Percentiles rank a stretch among this genome's conserved stretches.
These are phyloP conservation scores for Python bivittatus DNA, from an alignment of 2,113 vertebrate species.

Conservation along the genomic window DNA sequence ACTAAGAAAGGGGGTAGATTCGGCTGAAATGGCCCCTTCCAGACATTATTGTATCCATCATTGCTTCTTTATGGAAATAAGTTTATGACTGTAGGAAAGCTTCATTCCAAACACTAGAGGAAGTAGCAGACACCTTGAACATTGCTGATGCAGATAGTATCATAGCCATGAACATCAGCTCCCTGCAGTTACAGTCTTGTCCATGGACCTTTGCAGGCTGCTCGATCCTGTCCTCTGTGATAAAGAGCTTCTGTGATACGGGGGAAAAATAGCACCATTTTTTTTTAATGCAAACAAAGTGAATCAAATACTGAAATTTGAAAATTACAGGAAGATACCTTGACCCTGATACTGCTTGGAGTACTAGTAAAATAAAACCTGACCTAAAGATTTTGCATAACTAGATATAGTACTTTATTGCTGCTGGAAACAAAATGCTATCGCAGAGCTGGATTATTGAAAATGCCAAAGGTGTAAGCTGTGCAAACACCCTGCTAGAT, in stretches of 20 bases:
- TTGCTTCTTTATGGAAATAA: neutral
- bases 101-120: neutral
- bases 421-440: conserved; percentile 18
- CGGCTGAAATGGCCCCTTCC: neutral
- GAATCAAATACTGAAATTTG: neutral
- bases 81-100: neutral
- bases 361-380: neutral
- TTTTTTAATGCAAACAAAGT: neutral
- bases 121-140: neutral
- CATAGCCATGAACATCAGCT: neutral
- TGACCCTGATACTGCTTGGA: neutral
- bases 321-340: neutral
- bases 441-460: conserved; percentile 4
- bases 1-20: neutral
- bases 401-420: neutral
- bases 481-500: conserved; percentile 16
- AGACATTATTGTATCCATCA: neutral
- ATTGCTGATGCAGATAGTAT: neutral
- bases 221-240: neutral
- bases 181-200: neutral
- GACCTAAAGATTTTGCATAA: neutral
- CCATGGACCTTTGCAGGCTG: neutral
- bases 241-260: neutral
- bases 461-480: conserved; percentile 17
- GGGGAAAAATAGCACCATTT: neutral